Conservation (phyloP, 2,113 vertebrate genomes). For the Mungos mungo region DNA sequence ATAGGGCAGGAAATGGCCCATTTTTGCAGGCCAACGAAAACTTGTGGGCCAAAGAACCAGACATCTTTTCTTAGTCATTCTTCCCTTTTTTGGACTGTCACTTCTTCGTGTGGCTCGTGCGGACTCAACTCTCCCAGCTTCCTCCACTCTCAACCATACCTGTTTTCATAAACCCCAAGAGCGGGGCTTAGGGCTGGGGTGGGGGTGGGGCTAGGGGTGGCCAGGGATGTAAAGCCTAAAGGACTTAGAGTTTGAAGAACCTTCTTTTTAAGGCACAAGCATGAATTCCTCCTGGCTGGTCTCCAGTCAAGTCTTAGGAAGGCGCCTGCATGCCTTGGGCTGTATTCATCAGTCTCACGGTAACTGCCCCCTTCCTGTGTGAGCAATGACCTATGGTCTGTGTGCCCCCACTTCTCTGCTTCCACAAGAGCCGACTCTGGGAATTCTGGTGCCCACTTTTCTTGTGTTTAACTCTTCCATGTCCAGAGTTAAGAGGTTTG, state of each 20-base stretch:
- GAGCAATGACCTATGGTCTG: neutral
- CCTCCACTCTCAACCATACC: neutral
- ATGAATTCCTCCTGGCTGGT: neutral
- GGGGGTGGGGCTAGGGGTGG: neutral
- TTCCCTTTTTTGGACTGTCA: neutral
- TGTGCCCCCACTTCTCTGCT: neutral
- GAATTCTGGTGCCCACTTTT: neutral
- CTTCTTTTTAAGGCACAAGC: neutral
- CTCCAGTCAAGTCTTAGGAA: neutral
- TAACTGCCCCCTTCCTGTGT: neutral
- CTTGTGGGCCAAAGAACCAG: neutral
- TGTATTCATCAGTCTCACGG: neutral
- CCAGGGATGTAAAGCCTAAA: neutral
- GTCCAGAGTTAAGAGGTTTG: neutral
- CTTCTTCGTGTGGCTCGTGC: rapidly evolving
- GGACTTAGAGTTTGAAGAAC: neutral
- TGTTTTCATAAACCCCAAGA: neutral
- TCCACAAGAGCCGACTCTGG: neutral
- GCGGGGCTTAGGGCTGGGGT: neutral
- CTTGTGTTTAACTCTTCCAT: neutral
- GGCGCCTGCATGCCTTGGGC: neutral
- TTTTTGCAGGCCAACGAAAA: slow-evolving; percentile 49
- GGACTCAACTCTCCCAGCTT: neutral
- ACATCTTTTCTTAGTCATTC: neutral
- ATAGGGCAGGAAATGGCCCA: slow-evolving; percentile 35